These are phyloP conservation scores for Pan troglodytes DNA, from an alignment of 2,113 vertebrate species.

Conservation along the genomic window NHGRI_mPanTro3-v2.1_pri NC_072420.2:19485001-19485500, in stretches of 20 bases:
- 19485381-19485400: neutral
- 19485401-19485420: neutral
- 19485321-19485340: neutral
- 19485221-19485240: neutral
- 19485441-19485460: neutral
- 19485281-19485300: constrained; percentile 29
- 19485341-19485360: neutral
- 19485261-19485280: neutral
- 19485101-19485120: constrained; percentile 75
- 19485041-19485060: constrained; percentile 55
- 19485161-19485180: constrained; percentile 52
- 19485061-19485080: constrained; percentile 49
- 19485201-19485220: constrained; percentile 56
- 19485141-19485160: constrained; percentile 65
- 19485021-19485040: constrained; percentile 53
- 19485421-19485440: neutral
- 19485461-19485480: neutral
- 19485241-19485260: constrained; percentile 20
- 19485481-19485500: neutral
- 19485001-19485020: constrained; percentile 6
- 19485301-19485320: neutral
- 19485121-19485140: constrained; percentile 66
- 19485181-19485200: constrained; percentile 42
- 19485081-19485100: constrained; percentile 52
- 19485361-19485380: neutral